Percentiles rank a stretch among this genome's conserved stretches.
These are phyloP conservation scores for Hirtodrosophila trivittata DNA, from an alignment of 2,888 invertebrate genomes.

Conservation along the genomic window DNA sequence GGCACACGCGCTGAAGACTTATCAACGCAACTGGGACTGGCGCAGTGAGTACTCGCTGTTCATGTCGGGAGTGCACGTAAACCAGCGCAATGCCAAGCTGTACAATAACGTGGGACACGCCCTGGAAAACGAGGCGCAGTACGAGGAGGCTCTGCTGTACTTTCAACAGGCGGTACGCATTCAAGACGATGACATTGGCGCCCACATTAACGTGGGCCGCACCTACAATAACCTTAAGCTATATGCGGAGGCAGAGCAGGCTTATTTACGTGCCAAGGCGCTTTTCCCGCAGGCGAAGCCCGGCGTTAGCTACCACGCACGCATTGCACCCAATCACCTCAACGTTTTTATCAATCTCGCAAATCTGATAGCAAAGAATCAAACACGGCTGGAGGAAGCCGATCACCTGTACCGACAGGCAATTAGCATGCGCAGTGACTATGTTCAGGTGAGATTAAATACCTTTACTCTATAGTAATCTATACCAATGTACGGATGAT, in stretches of 20 bases:
- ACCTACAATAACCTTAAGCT: slow-evolving; percentile 96
- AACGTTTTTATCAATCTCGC: slow-evolving; percentile 98
- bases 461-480: background rate
- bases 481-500: background rate
- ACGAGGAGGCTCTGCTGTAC: slow-evolving; percentile 92
- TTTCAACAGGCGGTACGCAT: slow-evolving; percentile 96
- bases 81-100: slow-evolving; percentile 95
- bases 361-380: slow-evolving; percentile 96
- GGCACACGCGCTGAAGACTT: slow-evolving; percentile 93
- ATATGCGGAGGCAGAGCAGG: slow-evolving; percentile 95
- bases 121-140: slow-evolving; percentile 89
- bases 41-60: slow-evolving; percentile 96
- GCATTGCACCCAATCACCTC: slow-evolving; percentile 97
- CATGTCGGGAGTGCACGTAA: slow-evolving; percentile 93
- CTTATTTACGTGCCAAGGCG: slow-evolving; percentile 95
- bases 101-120: slow-evolving; percentile 99
- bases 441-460: slow-evolving; percentile 86
- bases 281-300: slow-evolving; percentile 95
- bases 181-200: slow-evolving; percentile 97
- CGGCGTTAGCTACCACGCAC: slow-evolving; percentile 96
- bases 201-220: slow-evolving; percentile 98
- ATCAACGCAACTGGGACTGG: slow-evolving; percentile 96
- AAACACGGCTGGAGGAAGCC: slow-evolving; percentile 95
- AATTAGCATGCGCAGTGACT: slow-evolving; percentile 98
- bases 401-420: slow-evolving; percentile 97